A percentile compares a stretch with the other conserved stretches of the same genome.
These are phyloP conservation scores for Chondrosia reniformis DNA, from an alignment of 37 sponge, comb jelly and placozoan species.

Conservation along the genomic window DNA sequence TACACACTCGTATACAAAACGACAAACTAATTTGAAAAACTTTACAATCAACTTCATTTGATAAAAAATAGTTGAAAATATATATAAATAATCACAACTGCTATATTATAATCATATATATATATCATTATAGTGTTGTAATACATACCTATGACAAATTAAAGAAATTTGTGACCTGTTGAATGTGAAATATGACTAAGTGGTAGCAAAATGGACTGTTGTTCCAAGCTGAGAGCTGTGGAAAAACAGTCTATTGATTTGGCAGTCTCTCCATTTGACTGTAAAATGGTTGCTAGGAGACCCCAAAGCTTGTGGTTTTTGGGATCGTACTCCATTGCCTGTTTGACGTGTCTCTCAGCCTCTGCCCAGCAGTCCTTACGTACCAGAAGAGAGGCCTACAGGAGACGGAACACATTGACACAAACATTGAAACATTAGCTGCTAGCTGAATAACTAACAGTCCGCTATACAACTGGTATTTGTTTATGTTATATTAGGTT, in stretches of 20 bases:
- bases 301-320: conserved; percentile 14
- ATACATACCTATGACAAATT: not conserved
- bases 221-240: conserved; percentile 2
- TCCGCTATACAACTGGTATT: too few relatives aligned
- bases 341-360: not conserved
- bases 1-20: too few relatives aligned
- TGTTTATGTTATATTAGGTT: not conserved
- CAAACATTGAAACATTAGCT: not conserved
- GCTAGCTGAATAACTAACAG: too few relatives aligned
- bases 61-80: too few relatives aligned
- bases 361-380: not conserved
- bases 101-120: not conserved
- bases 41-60: too few relatives aligned
- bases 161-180: not conserved
- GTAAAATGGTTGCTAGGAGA: not conserved
- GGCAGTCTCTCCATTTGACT: not conserved
- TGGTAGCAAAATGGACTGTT: not conserved
- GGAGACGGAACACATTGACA: too few relatives aligned
- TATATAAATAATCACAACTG: not conserved
- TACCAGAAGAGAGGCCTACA: not conserved
- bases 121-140: not conserved
- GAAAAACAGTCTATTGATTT: conserved; percentile 1
- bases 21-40: too few relatives aligned
- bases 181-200: not conserved
- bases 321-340: conserved; percentile 1